Evolutionary conservation across 2,797 vertebrate species (phyloP).

Genomic region (Xenopus petersii): DNA sequence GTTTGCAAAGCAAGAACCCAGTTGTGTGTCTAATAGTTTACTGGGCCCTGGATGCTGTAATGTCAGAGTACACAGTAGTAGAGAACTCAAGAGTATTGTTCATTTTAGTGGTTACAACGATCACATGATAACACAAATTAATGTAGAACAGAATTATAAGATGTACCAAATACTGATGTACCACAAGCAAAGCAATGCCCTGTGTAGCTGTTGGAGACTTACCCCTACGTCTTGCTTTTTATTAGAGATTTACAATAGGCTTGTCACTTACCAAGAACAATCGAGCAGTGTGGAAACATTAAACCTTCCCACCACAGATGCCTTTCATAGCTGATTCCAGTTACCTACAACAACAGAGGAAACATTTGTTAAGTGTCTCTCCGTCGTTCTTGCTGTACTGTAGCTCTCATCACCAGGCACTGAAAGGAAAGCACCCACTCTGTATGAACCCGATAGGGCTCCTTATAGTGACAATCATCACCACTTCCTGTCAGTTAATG

Average conservation of each 20-base stretch:
- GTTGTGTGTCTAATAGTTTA: too few relatives aligned
- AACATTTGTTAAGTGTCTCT: conserved; percentile 14
- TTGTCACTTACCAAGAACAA: conserved; percentile 36
- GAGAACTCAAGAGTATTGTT: too few relatives aligned
- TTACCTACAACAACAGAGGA: not conserved
- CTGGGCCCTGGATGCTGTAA: too few relatives aligned
- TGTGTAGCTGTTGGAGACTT: too few relatives aligned
- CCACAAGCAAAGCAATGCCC: too few relatives aligned
- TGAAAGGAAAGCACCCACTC: conserved; percentile 41
- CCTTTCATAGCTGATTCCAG: conserved; percentile 11
- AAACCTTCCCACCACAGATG: conserved; percentile 1
- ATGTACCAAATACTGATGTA: too few relatives aligned
- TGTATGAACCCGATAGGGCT: conserved; percentile 35
- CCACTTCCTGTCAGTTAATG: conserved; percentile 38
- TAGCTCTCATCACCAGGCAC: conserved; percentile 39
- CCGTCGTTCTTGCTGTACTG: conserved; percentile 5
- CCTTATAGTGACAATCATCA: conserved; percentile 42
- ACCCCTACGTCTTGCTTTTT: not conserved
- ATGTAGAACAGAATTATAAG: too few relatives aligned
- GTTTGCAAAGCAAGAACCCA: too few relatives aligned
- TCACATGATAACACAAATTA: too few relatives aligned
- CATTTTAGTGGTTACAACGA: too few relatives aligned
- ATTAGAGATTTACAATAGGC: not conserved
- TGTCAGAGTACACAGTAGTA: too few relatives aligned
- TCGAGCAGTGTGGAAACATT: conserved; percentile 9